These are phyloP conservation scores for Pangasianodon hypophthalmus DNA, from an alignment of 2,113 vertebrate genomes.

Conservation along the genomic window DNA sequence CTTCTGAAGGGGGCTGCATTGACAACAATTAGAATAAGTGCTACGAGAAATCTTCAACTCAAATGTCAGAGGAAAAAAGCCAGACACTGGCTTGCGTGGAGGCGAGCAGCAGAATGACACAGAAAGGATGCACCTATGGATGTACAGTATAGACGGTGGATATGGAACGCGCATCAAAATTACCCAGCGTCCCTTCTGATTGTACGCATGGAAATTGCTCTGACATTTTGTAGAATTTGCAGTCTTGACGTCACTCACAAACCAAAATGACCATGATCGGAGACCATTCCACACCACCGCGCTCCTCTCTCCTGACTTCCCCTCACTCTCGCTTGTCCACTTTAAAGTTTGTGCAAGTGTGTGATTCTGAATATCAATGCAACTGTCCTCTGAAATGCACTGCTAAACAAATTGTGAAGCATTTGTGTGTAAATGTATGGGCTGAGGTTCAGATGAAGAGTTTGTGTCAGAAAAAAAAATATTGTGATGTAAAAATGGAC, in stretches of 20 bases:
- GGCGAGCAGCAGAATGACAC: neutral
- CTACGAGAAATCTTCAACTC: slow-evolving; percentile 46
- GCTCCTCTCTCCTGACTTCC: slow-evolving; percentile 23
- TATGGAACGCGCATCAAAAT: slow-evolving; percentile 39
- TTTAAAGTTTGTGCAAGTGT: slow-evolving; percentile 26
- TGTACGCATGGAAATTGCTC: slow-evolving; percentile 58
- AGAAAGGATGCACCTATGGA: slow-evolving; percentile 43
- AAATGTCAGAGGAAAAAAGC: slow-evolving; percentile 55
- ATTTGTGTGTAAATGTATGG: neutral
- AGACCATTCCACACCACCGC: slow-evolving; percentile 7
- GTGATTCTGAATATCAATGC: neutral
- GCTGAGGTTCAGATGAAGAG: neutral
- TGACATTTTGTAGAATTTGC: slow-evolving; percentile 56
- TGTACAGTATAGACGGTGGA: slow-evolving; percentile 42
- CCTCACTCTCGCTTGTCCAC: neutral
- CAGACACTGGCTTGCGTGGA: slow-evolving; percentile 16
- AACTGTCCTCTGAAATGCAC: neutral
- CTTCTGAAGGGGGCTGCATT: slow-evolving; percentile 30
- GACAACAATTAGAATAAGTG: slow-evolving; percentile 55
- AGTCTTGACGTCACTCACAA: slow-evolving; percentile 49
- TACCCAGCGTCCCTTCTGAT: slow-evolving; percentile 51
- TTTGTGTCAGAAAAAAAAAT: neutral
- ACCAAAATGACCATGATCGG: slow-evolving; percentile 50
- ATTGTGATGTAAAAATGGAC: neutral
- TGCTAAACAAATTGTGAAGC: neutral